phyloP scores from a whole-genome alignment of 2,797 vertebrate genomes.

The Loriculus beryllinus region DNA sequence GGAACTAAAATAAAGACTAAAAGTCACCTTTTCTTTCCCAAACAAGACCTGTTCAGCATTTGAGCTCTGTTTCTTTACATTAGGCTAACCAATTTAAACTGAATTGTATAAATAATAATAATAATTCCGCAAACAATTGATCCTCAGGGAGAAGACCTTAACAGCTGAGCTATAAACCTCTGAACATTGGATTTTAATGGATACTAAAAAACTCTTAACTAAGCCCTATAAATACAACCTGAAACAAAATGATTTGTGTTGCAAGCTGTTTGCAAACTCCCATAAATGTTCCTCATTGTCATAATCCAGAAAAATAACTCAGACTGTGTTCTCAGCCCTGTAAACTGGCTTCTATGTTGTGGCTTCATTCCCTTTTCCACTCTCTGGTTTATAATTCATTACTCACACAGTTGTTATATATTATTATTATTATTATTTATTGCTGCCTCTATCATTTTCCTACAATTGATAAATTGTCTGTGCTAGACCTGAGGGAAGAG shows the following conservation, averaged over 20 bases:
- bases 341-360: not conserved
- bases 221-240: conserved; percentile 48
- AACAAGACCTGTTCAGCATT: not conserved
- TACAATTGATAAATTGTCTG: conserved; percentile 57
- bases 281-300: conserved; percentile 28
- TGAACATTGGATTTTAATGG: conserved; percentile 42
- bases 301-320: conserved; percentile 37
- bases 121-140: conserved; percentile 33
- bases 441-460: conserved; percentile 53
- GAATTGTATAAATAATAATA: conserved; percentile 18
- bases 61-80: not conserved
- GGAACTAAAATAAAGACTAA: not conserved
- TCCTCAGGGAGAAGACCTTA: conserved; percentile 26
- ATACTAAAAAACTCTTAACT: conserved; percentile 57
- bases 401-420: conserved; percentile 25
- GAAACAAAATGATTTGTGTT: conserved; percentile 49
- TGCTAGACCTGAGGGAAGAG: conserved; percentile 65
- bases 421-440: conserved; percentile 61
- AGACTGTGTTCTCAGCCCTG: not conserved
- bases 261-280: conserved; percentile 36
- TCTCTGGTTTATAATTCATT: conserved; percentile 44
- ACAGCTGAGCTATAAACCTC: conserved; percentile 24
- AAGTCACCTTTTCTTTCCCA: not conserved
- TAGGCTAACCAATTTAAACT: not conserved
- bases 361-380: not conserved